Percentiles rank a stretch among this genome's conserved stretches.
Conservation (phyloP, 2,797 vertebrate genomes). For the Podarcis siculus region DNA sequence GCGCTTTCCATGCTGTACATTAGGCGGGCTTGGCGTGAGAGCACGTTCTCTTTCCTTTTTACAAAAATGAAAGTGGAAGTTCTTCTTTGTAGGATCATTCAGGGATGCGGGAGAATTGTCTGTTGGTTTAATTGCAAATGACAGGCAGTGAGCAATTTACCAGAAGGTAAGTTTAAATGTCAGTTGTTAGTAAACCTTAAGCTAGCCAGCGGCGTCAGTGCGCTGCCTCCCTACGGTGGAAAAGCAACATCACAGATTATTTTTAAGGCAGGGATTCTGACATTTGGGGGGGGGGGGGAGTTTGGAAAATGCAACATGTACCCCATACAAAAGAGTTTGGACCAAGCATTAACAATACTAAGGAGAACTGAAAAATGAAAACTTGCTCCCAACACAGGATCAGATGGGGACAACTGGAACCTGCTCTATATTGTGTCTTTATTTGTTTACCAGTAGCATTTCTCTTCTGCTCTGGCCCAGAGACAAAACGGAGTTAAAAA, state of each 20-base stretch:
- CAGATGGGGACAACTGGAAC: background rate
- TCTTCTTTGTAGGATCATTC: background rate
- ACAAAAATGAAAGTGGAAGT: background rate
- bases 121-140: slow-evolving; percentile 29
- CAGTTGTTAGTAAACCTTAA: slow-evolving; percentile 22
- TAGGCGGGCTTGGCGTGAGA: background rate
- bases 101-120: background rate
- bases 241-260: background rate
- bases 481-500: background rate
- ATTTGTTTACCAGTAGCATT: background rate
- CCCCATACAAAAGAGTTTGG: background rate
- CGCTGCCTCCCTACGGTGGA: background rate
- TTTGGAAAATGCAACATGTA: background rate
- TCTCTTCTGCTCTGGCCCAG: background rate
- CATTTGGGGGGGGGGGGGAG: background rate
- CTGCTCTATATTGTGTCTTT: background rate
- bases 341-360: background rate
- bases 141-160: background rate
- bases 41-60: accelerated
- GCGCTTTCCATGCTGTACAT: background rate
- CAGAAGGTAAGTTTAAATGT: background rate
- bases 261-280: background rate
- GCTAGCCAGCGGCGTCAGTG: background rate
- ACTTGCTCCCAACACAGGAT: background rate
- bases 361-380: background rate